Evolutionary conservation across 2,888 invertebrate genomes (phyloP).

Genomic region (Hanleya hanleyi): DNA sequence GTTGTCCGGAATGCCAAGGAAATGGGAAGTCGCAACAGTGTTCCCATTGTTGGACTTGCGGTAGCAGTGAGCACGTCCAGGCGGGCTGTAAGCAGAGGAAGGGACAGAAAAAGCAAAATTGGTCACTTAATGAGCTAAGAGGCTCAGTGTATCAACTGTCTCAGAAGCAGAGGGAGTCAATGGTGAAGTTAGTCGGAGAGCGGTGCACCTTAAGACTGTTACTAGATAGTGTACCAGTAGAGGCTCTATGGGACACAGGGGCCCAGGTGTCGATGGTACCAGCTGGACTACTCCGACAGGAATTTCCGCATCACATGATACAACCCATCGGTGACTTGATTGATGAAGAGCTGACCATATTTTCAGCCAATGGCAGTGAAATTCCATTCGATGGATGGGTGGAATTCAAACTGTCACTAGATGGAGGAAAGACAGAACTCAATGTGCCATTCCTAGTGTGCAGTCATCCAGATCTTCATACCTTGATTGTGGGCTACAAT

Average conservation of each 20-base stretch:
- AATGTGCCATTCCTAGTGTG: background rate
- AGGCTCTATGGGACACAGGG: slow-evolving; percentile 5
- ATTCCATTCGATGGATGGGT: slow-evolving; percentile 6
- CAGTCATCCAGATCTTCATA: background rate
- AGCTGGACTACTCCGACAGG: background rate
- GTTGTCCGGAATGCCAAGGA: background rate
- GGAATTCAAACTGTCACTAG: background rate
- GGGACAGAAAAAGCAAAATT: background rate
- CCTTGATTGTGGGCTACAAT: background rate
- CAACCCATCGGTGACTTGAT: background rate
- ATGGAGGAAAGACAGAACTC: background rate
- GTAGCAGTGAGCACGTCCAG: background rate
- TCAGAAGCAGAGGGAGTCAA: background rate
- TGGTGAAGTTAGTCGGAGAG: background rate
- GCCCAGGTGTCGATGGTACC: background rate
- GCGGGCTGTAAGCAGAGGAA: background rate
- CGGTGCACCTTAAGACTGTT: background rate
- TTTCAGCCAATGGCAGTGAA: background rate
- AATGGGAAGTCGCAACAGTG: background rate
- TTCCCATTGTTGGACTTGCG: background rate
- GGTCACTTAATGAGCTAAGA: background rate
- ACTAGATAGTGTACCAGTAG: background rate
- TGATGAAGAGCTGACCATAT: background rate
- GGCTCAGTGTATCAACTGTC: background rate
- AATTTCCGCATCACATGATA: background rate